Base-by-base conservation (phyloP, 2,888 invertebrate genomes). In the Toxonevra muliebris region DNA sequence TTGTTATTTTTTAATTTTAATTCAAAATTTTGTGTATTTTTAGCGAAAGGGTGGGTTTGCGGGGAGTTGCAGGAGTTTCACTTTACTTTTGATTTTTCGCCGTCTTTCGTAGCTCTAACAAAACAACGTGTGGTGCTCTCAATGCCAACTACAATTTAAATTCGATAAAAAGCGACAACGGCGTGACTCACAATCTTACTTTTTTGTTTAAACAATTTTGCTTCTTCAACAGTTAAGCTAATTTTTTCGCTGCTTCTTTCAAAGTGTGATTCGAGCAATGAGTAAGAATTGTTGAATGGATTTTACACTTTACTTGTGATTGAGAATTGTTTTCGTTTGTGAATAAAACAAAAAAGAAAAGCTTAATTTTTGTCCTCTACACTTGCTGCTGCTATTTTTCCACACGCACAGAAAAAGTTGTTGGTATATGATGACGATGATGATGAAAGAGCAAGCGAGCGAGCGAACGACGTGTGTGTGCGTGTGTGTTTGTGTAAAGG, bases 141-240 rank as follows among this genome's bases (percentile, higher is more conserved):
- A 30, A 30, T 30, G 30, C 30, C 30, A 30, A 30, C 30, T 7
- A 30, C 30, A 30, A 20, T 54, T 58, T n/a, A 61, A 53, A 40
- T 57, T 55, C 30, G 41, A 58, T 19, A 58, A 58, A 59, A 52
- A 50, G 53, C 65, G 62, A 60, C 68, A 63, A 62, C 52, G 57
- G 63, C 67, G 65, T 68, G 66, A 67, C 69, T 62, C 69, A 69
- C 72, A 15, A 17, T 11, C 48, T 54, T 45, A 17, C 10, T 17
- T 30, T 57, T 55, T 57, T 57, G 45, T n/a, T 54, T 54, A 13
- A 30, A 40, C 50, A 50, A 50, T 50, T 48, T 50, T 40, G 60
- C 50, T 40, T 13, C 20, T 12, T 48, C 45, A 30, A 30, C 30
- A 30, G 7, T 30, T 30, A 30, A 30, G 30, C 30, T 2, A 30